Percentiles rank a stretch among this genome's conserved stretches.
phyloP scores from a whole-genome alignment of 2,797 vertebrate species.

The Pangasius sanitwongsei region DNA sequence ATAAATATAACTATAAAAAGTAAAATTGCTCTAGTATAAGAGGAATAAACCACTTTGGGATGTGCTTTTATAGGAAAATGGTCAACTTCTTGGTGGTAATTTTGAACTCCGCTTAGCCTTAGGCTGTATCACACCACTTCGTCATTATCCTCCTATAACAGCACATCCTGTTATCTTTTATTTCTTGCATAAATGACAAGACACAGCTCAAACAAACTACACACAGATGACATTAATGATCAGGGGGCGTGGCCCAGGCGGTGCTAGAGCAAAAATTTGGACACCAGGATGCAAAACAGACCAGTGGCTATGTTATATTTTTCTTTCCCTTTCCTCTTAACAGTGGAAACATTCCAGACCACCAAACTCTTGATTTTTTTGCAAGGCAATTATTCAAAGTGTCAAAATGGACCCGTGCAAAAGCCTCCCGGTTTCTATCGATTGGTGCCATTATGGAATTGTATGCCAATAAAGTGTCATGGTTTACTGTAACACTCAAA shows the following conservation, averaged over 20 bases:
- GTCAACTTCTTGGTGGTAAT: neutral
- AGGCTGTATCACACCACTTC: neutral
- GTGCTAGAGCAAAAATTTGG: neutral
- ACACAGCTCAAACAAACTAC: neutral
- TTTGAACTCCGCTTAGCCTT: neutral
- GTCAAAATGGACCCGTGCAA: conserved; percentile 70
- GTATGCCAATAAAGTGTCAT: conserved; percentile 76
- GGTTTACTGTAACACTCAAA: conserved; percentile 79
- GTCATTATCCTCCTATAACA: too few species aligned
- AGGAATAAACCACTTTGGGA: neutral
- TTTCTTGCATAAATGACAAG: neutral
- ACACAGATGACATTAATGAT: neutral
- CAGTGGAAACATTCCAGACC: conserved; percentile 19
- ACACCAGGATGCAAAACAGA: neutral
- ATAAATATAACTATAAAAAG: neutral
- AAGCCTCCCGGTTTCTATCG: conserved; percentile 71
- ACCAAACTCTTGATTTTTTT: conserved; percentile 37
- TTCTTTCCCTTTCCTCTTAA: neutral
- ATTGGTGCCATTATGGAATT: conserved; percentile 76
- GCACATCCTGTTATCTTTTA: neutral
- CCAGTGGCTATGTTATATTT: neutral
- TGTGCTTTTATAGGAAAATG: neutral
- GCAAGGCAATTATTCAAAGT: conserved; percentile 69
- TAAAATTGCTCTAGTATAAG: neutral
- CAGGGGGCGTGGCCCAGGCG: neutral